Conservation (phyloP, 2,888 invertebrate genomes). For the Alitta virens region DNA sequence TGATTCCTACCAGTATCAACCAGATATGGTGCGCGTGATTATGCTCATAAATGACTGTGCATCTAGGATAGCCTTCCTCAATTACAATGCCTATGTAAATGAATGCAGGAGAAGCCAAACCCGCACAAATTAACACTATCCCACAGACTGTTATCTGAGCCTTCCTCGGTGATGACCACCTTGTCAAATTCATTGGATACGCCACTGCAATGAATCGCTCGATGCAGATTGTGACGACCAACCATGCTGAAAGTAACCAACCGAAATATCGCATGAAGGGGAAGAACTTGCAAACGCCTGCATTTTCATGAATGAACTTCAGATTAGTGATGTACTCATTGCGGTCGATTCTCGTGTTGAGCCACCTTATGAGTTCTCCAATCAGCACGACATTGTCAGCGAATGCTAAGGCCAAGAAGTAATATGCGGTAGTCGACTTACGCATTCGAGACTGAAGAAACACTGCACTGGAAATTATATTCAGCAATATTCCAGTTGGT, state of each 20-base stretch:
- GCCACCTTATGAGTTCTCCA: constrained; percentile 5
- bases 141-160: not conserved
- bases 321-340: not conserved
- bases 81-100: constrained; percentile 1
- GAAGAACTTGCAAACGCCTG: constrained; percentile 5
- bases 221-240: constrained; percentile 6
- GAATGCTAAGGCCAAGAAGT: constrained; percentile 3
- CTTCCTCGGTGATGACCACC: not conserved
- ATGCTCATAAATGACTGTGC: not conserved
- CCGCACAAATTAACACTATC: not conserved
- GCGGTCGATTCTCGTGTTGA: not conserved
- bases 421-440: not conserved
- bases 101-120: constrained; percentile 1
- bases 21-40: not conserved
- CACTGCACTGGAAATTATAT: constrained; percentile 7
- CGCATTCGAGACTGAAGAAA: constrained; percentile 10
- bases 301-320: not conserved
- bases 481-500: constrained; percentile 5
- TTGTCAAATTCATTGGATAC: constrained; percentile 7
- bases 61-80: not conserved
- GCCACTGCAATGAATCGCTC: constrained; percentile 7
- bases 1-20: not conserved
- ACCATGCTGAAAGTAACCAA: constrained; percentile 9
- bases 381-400: constrained; percentile 2
- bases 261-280: constrained; percentile 8